A percentile compares a stretch with the other conserved stretches of the same genome.
phyloP scores from a whole-genome alignment of 2,113 vertebrate genomes.

The Gambusia holbrooki region DNA sequence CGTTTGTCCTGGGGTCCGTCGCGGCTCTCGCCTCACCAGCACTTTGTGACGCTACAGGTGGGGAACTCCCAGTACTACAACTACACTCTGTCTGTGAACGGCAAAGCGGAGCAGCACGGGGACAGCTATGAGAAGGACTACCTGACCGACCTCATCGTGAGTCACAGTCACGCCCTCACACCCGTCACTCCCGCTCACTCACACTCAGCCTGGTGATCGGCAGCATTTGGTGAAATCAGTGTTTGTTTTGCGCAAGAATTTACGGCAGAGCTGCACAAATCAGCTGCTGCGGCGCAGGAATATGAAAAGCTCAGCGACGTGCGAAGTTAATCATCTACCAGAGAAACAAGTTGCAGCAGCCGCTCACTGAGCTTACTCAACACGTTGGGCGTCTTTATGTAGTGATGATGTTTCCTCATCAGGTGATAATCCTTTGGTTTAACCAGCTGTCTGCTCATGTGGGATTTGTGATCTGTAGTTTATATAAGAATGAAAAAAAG shows the following conservation, averaged over 20 bases:
- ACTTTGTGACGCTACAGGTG: slow-evolving; percentile 63
- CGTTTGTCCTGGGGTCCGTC: not conserved
- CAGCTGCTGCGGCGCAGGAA: slow-evolving; percentile 13
- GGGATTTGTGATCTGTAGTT: too few relatives aligned
- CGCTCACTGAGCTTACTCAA: not conserved
- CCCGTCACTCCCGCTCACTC: not conserved
- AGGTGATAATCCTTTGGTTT: not conserved
- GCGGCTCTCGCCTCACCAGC: not conserved
- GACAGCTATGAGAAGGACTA: slow-evolving; percentile 80
- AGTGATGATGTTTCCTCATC: slow-evolving; percentile 1
- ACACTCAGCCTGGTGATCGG: not conserved
- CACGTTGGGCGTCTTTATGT: not conserved
- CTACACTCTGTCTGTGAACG: slow-evolving; percentile 82
- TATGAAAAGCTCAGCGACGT: slow-evolving; percentile 3
- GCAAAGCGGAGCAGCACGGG: slow-evolving; percentile 76
- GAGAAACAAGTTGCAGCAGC: not conserved
- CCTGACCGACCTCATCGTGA: slow-evolving; percentile 83
- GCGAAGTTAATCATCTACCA: slow-evolving; percentile 16
- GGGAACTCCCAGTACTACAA: slow-evolving; percentile 85
- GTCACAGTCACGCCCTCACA: slow-evolving; percentile 27
- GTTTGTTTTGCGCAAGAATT: slow-evolving; percentile 13
- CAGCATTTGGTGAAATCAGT: not conserved
- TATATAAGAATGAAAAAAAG: too few relatives aligned
- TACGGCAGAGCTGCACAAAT: slow-evolving; percentile 12
- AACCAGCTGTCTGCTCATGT: not conserved